These are phyloP conservation scores for Phoxinus dragarum DNA, from an alignment of 2,797 vertebrate species.

Conservation along the genomic window DNA sequence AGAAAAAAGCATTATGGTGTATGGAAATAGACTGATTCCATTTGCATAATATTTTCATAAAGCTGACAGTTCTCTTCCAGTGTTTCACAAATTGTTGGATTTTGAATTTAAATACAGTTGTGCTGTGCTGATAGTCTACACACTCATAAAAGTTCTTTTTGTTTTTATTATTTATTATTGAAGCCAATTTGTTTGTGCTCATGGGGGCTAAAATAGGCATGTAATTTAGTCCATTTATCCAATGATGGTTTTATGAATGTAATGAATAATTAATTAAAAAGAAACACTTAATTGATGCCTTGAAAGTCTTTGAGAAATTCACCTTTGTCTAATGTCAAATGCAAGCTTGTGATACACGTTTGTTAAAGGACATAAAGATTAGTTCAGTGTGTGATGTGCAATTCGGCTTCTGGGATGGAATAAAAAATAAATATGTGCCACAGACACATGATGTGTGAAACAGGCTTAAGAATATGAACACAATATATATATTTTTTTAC, in stretches of 20 bases:
- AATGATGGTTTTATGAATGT: background rate
- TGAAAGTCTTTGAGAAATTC: background rate
- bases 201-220: background rate
- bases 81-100: background rate
- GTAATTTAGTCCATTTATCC: background rate
- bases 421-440: background rate
- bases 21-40: background rate
- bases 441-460: background rate
- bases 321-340: background rate
- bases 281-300: background rate
- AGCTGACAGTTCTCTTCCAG: constrained; percentile 9
- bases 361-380: background rate
- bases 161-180: background rate
- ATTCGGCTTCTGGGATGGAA: background rate
- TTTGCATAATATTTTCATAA: constrained; percentile 33
- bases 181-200: background rate
- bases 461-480: no score
- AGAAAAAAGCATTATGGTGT: background rate
- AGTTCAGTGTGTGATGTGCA: background rate
- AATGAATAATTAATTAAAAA: background rate
- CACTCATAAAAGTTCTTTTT: background rate
- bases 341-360: background rate
- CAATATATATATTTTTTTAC: no score
- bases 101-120: background rate
- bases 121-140: background rate